A percentile compares a stretch with the other conserved stretches of the same genome.
phyloP scores from a whole-genome alignment of 2,797 vertebrate species.

The Galago senegalensis region DNA sequence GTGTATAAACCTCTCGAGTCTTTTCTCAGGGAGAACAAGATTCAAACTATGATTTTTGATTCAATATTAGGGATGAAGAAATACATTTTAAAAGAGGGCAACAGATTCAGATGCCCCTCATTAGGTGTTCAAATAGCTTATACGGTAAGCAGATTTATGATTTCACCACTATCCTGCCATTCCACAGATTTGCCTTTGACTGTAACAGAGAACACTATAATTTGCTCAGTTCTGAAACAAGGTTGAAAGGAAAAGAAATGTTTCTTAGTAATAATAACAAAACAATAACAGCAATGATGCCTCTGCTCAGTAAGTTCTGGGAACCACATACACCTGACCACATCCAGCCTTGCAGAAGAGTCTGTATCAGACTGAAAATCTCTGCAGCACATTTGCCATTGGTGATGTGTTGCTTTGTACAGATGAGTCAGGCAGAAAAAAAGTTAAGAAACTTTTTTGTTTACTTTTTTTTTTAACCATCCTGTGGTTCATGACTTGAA shows the following conservation, averaged over 20 bases:
- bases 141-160: slow-evolving; percentile 70
- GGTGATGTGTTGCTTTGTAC: background rate
- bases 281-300: background rate
- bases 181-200: background rate
- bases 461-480: background rate
- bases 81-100: slow-evolving; percentile 73
- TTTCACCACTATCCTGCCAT: background rate
- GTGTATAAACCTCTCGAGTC: background rate
- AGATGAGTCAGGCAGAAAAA: background rate
- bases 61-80: slow-evolving; percentile 39
- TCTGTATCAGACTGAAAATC: background rate
- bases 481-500: background rate
- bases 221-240: slow-evolving; percentile 23
- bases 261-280: background rate
- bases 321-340: background rate
- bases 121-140: slow-evolving; percentile 58
- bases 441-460: background rate
- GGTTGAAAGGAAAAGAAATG: background rate
- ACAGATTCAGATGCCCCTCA: slow-evolving; percentile 73
- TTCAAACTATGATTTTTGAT: slow-evolving; percentile 6
- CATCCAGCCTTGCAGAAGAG: background rate
- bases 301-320: background rate
- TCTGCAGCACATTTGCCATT: background rate
- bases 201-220: background rate
- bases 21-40: slow-evolving; percentile 36